Evolutionary conservation across 2,797 vertebrate genomes (phyloP).

Genomic region (Erethizon dorsatum): DNA sequence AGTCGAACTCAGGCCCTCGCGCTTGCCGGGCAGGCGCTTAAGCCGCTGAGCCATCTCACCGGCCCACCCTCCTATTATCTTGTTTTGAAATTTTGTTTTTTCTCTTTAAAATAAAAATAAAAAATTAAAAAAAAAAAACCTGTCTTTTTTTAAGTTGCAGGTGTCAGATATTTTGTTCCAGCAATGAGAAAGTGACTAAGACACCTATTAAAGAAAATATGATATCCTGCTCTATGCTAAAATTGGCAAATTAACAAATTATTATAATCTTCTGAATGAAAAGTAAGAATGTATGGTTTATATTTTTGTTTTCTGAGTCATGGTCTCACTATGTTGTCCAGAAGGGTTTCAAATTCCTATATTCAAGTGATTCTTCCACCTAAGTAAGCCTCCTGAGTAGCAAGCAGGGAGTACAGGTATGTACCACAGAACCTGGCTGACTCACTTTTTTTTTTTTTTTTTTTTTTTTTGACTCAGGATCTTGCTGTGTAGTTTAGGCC

Average conservation of each 20-base stretch:
- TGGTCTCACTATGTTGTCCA: neutral
- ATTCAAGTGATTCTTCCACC: neutral
- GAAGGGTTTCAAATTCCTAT: neutral
- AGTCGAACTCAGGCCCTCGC: too few species aligned
- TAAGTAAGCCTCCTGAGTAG: neutral
- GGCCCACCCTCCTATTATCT: too few species aligned
- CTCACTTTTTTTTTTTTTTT: neutral
- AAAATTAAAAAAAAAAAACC: too few species aligned
- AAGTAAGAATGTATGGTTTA: neutral
- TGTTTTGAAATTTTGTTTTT: too few species aligned
- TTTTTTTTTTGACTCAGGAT: neutral
- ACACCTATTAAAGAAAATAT: conserved; percentile 6
- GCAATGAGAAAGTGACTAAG: neutral
- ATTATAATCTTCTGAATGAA: conserved; percentile 18
- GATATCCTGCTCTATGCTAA: neutral
- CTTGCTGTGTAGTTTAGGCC: neutral
- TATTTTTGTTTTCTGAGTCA: neutral
- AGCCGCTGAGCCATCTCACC: too few species aligned
- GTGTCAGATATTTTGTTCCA: neutral
- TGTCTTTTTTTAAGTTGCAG: neutral
- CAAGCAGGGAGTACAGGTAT: too few species aligned
- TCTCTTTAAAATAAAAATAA: too few species aligned
- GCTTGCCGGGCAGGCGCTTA: too few species aligned
- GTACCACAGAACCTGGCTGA: neutral
- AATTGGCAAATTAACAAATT: neutral